These are phyloP conservation scores for Odontothrips loti DNA, from an alignment of 2,888 invertebrate genomes.

Conservation along the genomic window DNA sequence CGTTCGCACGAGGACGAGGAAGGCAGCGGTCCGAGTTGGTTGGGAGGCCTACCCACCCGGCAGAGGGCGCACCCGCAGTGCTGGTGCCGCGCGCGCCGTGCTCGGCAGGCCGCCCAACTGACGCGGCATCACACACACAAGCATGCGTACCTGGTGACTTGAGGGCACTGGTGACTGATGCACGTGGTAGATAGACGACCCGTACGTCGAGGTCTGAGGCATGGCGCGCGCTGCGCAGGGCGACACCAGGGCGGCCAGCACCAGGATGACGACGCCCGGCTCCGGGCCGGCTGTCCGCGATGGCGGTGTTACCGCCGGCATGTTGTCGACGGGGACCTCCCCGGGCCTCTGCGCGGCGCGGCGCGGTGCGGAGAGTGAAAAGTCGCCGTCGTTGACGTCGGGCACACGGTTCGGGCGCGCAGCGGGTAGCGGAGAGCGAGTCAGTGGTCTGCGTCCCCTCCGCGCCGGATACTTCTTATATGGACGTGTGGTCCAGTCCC, in stretches of 20 bases:
- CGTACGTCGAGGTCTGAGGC: background rate
- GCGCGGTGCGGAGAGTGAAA: no score
- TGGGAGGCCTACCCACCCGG: background rate
- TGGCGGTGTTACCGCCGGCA: background rate
- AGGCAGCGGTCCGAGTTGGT: background rate
- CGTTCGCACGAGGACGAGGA: background rate
- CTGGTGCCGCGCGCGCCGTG: no score
- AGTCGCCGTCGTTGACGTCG: background rate
- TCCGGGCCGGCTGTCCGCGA: background rate
- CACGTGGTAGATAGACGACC: constrained; percentile 17
- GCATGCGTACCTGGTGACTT: constrained; percentile 8
- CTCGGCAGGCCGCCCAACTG: no score
- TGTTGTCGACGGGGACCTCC: background rate
- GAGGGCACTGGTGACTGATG: background rate
- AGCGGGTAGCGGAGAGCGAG: background rate
- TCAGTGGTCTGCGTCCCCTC: background rate
- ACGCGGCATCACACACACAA: no score
- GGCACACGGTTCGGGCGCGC: background rate
- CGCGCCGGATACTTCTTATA: background rate
- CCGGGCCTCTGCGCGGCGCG: background rate
- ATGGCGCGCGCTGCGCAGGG: background rate
- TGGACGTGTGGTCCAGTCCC: background rate
- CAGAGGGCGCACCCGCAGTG: background rate
- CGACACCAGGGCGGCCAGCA: background rate
- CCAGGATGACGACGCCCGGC: background rate